phyloP scores from a whole-genome alignment of 2,113 vertebrate species.

The Tauraco erythrolophus region DNA sequence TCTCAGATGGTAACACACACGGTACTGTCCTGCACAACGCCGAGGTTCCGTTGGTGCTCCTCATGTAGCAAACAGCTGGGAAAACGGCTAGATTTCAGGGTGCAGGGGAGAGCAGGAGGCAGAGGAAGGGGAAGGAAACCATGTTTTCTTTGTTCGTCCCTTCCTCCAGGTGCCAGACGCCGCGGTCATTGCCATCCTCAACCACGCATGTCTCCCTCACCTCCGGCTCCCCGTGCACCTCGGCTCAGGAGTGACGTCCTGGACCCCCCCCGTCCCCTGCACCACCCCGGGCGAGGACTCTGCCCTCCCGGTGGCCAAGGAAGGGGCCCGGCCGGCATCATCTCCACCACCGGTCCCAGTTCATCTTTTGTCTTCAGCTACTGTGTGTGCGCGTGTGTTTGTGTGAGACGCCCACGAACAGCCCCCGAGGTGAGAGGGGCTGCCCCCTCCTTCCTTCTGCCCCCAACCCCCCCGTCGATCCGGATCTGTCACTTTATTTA shows the following conservation, averaged over 20 bases:
- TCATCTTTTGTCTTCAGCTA: slow-evolving; percentile 54
- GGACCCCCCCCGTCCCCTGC: not conserved
- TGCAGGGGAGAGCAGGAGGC: fast-evolving
- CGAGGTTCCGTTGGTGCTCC: not conserved
- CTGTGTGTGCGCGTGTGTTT: slow-evolving; percentile 32
- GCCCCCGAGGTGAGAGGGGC: not conserved
- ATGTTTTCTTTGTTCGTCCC: not conserved
- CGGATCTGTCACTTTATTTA: slow-evolving; percentile 77
- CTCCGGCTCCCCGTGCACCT: slow-evolving; percentile 69
- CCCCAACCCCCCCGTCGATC: not conserved
- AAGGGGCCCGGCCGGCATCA: not conserved
- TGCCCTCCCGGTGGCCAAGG: not conserved
- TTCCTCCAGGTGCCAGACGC: slow-evolving; percentile 86
- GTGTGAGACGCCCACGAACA: not conserved
- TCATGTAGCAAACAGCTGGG: fast-evolving
- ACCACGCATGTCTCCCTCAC: slow-evolving; percentile 83
- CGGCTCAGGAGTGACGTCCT: slow-evolving; percentile 73
- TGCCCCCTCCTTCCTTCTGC: not conserved
- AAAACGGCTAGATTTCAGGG: fast-evolving
- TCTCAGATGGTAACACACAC: not conserved
- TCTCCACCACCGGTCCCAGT: not conserved
- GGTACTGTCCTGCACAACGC: fast-evolving
- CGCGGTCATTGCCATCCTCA: slow-evolving; percentile 83
- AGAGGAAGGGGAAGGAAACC: not conserved
- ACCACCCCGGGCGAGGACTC: not conserved